Evolutionary conservation across 1,140 invertebrate genomes (phyloP), one percentile per base, ranked within the genome.

Genomic region (Melanaphis sacchari): DNA sequence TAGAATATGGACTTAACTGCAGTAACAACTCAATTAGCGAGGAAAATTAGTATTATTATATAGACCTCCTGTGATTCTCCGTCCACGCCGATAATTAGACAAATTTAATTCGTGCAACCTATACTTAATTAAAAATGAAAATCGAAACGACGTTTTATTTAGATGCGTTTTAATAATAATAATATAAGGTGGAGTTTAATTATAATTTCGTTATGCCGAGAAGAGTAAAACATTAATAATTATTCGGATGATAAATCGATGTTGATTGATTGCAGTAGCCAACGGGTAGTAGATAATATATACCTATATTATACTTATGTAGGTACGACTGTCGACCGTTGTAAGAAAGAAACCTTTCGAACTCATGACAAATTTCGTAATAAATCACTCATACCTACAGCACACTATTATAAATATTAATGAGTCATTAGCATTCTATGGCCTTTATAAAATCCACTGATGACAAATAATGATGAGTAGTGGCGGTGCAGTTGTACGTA

Each of bases 261-360:
- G 91, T 93, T 93, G 91, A 93, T 93, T 93, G 91, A 93, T 93
- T 85, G 91, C 46, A 85, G 81, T 93, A 85, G 46, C 91, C 91
- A 84, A 49, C 76, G 46, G 91, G 81, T 76, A 49, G 43, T 54
- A 40, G 66, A 66, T 41, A n/a, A 38, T 41, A 7, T 21, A 52
- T 52, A 52, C 5, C 4, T 52, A 49, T 49, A 66, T 15, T 66
- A 76, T 76, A 76, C 59, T n/a, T n/a, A 76, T 66, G 31, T 41
- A 41, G 82, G 82, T 41, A 41, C 8, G 31, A 66, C 31, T 66
- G 59, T n/a, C 59, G 59, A 41, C 22, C 24, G 38, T 41, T 49
- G 15, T 11, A 26, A 26, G 36, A 84, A 85, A 93, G 15, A 85
- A 84, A 54, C 24, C 46, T 93, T 31, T 15, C 41, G 81, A 93